phyloP scores from a whole-genome alignment of 35 echinoderm and acorn worm species.

The Apostichopus californicus region DNA sequence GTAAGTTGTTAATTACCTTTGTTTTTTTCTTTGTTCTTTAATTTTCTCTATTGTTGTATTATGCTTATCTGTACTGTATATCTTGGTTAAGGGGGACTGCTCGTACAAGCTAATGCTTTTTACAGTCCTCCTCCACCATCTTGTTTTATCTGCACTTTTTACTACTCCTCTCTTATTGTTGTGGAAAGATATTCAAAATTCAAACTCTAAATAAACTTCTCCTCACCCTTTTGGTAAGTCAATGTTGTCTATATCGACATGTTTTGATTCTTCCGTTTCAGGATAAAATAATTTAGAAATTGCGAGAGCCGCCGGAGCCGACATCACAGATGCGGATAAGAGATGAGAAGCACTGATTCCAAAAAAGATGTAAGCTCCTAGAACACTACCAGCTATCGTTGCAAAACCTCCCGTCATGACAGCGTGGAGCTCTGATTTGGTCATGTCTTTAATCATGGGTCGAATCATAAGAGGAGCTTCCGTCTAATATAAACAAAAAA shows the following conservation, averaged over 20 bases:
- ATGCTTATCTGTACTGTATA: too few relatives aligned
- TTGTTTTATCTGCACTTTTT: too few relatives aligned
- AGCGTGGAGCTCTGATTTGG: conserved; percentile 64
- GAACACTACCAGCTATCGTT: conserved; percentile 79
- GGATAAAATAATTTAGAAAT: conserved; percentile 86
- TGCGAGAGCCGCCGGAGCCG: conserved; percentile 80
- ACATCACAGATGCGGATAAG: conserved; percentile 83
- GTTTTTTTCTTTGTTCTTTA: too few relatives aligned
- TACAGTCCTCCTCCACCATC: too few relatives aligned
- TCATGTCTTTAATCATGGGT: conserved; percentile 45
- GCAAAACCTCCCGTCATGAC: conserved; percentile 91
- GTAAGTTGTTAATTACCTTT: too few relatives aligned
- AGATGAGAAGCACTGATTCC: conserved; percentile 82
- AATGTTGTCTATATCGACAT: conserved; percentile 58
- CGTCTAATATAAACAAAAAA: conserved; percentile 54
- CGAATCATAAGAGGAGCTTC: conserved; percentile 81
- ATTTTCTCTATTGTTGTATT: too few relatives aligned
- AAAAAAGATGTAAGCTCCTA: conserved; percentile 76
- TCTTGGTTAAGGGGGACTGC: too few relatives aligned
- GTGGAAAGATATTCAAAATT: too few relatives aligned
- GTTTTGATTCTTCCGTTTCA: conserved; percentile 70
- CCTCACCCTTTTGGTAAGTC: conserved; percentile 76
- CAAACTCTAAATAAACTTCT: too few relatives aligned
- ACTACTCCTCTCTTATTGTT: too few relatives aligned
- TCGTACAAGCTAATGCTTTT: too few relatives aligned